Percentiles rank a stretch among this genome's conserved stretches.
These are phyloP conservation scores for Cacoxenus indagator DNA, from an alignment of 2,888 invertebrate species.

Conservation along the genomic window DNA sequence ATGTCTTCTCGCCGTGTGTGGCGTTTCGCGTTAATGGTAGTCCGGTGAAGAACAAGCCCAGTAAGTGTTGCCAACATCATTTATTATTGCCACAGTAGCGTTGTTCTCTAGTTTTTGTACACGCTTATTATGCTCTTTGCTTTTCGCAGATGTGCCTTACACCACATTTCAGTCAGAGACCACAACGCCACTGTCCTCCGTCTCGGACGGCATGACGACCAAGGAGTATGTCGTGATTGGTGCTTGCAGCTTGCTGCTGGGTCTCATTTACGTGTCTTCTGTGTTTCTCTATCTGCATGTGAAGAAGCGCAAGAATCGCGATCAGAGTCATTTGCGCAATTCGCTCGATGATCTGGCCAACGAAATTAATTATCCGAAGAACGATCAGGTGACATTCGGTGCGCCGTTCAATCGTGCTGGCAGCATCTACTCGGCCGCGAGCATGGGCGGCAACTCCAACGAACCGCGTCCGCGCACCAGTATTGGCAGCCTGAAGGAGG, in stretches of 20 bases:
- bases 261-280: slow-evolving; percentile 87
- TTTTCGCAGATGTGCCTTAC: slow-evolving; percentile 80
- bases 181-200: slow-evolving; percentile 72
- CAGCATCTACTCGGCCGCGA: slow-evolving; percentile 66
- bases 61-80: slow-evolving; percentile 71
- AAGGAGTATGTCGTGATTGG: slow-evolving; percentile 88
- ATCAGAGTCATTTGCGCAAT: slow-evolving; percentile 62
- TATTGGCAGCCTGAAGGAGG: slow-evolving; percentile 72
- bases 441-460: slow-evolving; percentile 53
- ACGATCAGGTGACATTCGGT: slow-evolving; percentile 70
- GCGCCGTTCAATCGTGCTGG: slow-evolving; percentile 68
- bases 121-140: background rate
- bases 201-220: slow-evolving; percentile 77
- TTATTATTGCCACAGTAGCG: background rate
- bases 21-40: slow-evolving; percentile 89
- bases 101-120: background rate
- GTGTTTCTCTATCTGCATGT: slow-evolving; percentile 86
- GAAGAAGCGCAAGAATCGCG: slow-evolving; percentile 74
- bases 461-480: slow-evolving; percentile 60
- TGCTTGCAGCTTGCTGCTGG: slow-evolving; percentile 86
- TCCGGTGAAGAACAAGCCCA: slow-evolving; percentile 77
- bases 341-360: slow-evolving; percentile 64
- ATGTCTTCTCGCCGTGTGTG: slow-evolving; percentile 86
- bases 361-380: slow-evolving; percentile 72
- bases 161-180: slow-evolving; percentile 81